Evolutionary conservation across 2,888 invertebrate species (phyloP), one percentile per base, ranked within the genome.

Genomic region (Augiades crinisus): DNA sequence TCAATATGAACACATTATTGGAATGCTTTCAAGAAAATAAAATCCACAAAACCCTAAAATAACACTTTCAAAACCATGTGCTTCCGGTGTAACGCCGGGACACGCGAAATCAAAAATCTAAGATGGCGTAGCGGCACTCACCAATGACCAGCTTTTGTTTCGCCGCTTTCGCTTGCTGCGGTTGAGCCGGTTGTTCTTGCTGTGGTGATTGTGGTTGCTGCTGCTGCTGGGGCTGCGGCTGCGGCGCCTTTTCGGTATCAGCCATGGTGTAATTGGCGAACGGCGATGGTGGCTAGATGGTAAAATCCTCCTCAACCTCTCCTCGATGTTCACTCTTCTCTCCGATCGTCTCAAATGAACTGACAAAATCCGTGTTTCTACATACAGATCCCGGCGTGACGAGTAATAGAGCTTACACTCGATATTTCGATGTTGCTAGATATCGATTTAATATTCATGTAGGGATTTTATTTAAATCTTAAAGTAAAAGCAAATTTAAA

Each of bases 161-260:
- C 83, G 91, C 92, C 91, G 92, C 92, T 91, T 91, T 90, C 75
- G 86, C 85, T 84, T 85, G 90, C 82, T 86, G 91, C 88, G 90
- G 83, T 79, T 87, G 90, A 86, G 91, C 71, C 91, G 92, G 91
- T 90, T 92, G 93, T 87, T 93, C 75, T 69, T 50, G 41, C 34
- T 41, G 41, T 36, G 49, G 41, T 41, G 49, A 47, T 33, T 40
- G 24, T 21, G 77, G 81, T 91, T 93, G 92, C 91, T 92, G 93
- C 90, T 94, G 80, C 70, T 79, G 89, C 75, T 89, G 88, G 72
- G 85, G 89, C 84, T 91, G 91, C 91, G 92, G 86, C 92, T 93
- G 90, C 92, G 94, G 93, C 92, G 93, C 93, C 91, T 94, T 94
- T 91, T 96, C 97, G 93, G 96, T 94, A 95, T 98, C 97, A 95